Conservation (phyloP, 2,888 invertebrate genomes). For the Sepioteuthis lessoniana region DNA sequence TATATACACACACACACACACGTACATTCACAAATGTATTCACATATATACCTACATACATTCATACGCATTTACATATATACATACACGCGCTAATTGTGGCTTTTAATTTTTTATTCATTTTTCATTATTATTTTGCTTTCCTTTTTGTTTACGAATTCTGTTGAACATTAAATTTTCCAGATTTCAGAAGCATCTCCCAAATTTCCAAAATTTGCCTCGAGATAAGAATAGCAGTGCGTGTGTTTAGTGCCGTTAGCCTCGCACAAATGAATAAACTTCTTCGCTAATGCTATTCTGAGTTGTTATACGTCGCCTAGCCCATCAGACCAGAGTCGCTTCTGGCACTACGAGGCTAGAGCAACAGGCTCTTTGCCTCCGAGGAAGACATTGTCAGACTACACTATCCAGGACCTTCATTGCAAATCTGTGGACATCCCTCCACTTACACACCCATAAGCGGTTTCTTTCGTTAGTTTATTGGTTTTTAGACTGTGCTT, state of each 20-base stretch:
- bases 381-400: not conserved
- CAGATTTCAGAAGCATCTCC: not conserved
- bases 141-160: not conserved
- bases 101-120: not conserved
- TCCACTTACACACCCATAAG: not conserved
- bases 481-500: not conserved
- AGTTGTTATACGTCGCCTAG: no score
- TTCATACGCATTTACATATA: no score
- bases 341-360: not conserved
- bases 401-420: not conserved
- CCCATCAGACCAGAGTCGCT: not conserved
- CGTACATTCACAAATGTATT: no score
- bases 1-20: no score
- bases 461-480: not conserved
- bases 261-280: not conserved
- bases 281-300: no score
- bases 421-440: not conserved
- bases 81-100: not conserved
- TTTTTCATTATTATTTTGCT: no score
- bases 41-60: no score
- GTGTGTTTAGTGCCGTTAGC: not conserved
- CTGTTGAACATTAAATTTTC: not conserved
- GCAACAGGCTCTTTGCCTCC: not conserved
- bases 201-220: not conserved
- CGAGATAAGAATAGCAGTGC: not conserved